These are phyloP conservation scores for Procambarus virginalis DNA, from an alignment of 1,140 invertebrate species.

Conservation along the genomic window DNA sequence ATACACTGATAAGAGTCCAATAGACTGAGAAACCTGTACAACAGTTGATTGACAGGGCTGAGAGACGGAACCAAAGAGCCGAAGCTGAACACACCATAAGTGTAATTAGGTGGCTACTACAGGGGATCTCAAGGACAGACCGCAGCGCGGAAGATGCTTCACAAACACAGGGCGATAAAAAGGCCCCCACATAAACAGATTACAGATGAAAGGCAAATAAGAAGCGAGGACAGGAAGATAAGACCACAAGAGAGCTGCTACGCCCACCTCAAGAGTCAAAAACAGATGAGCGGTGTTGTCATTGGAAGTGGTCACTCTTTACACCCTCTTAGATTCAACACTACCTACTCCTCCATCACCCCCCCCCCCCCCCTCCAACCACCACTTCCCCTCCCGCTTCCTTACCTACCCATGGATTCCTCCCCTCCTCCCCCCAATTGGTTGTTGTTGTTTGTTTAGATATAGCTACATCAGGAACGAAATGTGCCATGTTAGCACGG, in stretches of 20 bases:
- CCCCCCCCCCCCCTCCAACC: background rate
- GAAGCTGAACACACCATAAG: too few species aligned
- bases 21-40: too few species aligned
- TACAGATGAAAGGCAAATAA: background rate
- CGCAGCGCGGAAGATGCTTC: background rate
- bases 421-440: too few species aligned
- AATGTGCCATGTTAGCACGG: too few species aligned
- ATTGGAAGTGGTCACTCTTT: background rate
- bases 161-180: background rate
- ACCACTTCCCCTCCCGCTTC: too few species aligned
- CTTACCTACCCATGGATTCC: background rate
- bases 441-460: too few species aligned
- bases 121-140: too few species aligned
- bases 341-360: background rate
- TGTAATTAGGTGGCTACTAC: too few species aligned
- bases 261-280: background rate
- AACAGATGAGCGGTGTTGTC: background rate
- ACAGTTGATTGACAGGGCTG: too few species aligned
- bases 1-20: too few species aligned
- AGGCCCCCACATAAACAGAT: background rate
- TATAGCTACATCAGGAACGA: too few species aligned
- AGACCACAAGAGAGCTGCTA: background rate
- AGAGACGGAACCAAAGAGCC: too few species aligned
- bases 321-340: background rate
- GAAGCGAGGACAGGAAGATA: background rate